phyloP scores from a whole-genome alignment of 1,140 invertebrate species.

The Phocides pigmalion region DNA sequence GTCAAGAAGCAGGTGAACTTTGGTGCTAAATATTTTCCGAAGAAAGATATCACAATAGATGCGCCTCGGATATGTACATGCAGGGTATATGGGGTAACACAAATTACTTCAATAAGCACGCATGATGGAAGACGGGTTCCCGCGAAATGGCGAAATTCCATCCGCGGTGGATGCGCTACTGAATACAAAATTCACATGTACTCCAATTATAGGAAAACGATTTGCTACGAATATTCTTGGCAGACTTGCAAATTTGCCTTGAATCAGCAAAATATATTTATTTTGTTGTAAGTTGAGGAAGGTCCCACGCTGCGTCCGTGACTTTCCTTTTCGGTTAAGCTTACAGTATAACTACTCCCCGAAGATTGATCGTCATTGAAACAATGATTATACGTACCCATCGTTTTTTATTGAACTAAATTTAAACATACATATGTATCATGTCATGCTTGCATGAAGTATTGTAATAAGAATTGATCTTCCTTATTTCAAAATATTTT shows the following conservation, averaged over 20 bases:
- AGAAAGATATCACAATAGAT: slow-evolving; percentile 2
- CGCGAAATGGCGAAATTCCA: slow-evolving; percentile 76
- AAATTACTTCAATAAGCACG: slow-evolving; percentile 80
- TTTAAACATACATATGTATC: no score
- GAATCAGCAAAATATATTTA: slow-evolving; percentile 82
- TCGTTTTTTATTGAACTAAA: background rate
- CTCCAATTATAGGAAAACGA: slow-evolving; percentile 84
- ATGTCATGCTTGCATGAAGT: no score
- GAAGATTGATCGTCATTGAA: slow-evolving; percentile 22
- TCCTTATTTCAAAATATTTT: no score
- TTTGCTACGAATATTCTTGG: slow-evolving; percentile 83
- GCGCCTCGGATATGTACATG: background rate
- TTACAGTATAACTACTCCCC: slow-evolving; percentile 37
- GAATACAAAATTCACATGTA: slow-evolving; percentile 83
- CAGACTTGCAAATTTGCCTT: slow-evolving; percentile 81
- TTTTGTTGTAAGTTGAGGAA: slow-evolving; percentile 70
- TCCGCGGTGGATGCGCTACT: slow-evolving; percentile 75
- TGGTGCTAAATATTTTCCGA: background rate
- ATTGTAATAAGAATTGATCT: no score
- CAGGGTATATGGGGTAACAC: slow-evolving; percentile 45
- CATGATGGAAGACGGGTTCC: slow-evolving; percentile 73
- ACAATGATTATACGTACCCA: background rate
- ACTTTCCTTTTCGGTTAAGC: slow-evolving; percentile 55
- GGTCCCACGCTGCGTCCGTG: slow-evolving; percentile 60
- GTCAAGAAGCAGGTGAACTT: no score